These are phyloP conservation scores for Cettia cetti DNA, from an alignment of 2,113 vertebrate genomes.

Conservation along the genomic window DNA sequence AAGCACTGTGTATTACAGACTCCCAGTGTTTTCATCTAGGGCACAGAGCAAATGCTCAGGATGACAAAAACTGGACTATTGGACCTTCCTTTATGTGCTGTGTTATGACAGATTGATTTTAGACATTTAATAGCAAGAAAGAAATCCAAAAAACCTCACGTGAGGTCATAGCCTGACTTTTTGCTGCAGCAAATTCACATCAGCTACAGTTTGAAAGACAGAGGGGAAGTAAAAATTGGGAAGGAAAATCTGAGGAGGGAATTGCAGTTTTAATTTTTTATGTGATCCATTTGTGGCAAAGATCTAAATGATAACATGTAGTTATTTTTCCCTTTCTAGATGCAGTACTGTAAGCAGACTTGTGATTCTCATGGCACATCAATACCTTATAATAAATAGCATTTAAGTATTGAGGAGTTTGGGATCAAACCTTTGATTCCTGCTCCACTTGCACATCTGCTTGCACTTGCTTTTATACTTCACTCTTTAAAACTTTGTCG, in stretches of 20 bases:
- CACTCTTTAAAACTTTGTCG: background rate
- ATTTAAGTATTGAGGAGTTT: background rate
- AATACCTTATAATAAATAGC: background rate
- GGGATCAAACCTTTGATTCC: background rate
- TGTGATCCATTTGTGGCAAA: background rate
- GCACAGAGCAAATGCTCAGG: background rate
- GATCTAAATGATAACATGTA: background rate
- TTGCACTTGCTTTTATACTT: background rate
- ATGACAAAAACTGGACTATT: background rate
- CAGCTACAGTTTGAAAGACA: background rate
- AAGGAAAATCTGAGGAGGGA: background rate
- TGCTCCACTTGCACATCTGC: background rate
- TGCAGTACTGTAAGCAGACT: background rate
- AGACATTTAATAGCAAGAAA: background rate
- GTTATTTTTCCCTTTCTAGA: background rate
- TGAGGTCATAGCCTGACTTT: background rate
- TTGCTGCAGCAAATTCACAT: background rate
- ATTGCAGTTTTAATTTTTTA: background rate
- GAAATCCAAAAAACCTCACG: background rate
- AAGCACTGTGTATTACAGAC: background rate
- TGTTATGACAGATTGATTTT: background rate
- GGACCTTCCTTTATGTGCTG: background rate
- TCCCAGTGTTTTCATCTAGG: background rate
- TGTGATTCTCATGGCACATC: background rate
- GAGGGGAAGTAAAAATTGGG: background rate